Evolutionary conservation across 1,140 invertebrate species (phyloP), one percentile per base, ranked within the genome.

Genomic region (Aethina tumida): DNA sequence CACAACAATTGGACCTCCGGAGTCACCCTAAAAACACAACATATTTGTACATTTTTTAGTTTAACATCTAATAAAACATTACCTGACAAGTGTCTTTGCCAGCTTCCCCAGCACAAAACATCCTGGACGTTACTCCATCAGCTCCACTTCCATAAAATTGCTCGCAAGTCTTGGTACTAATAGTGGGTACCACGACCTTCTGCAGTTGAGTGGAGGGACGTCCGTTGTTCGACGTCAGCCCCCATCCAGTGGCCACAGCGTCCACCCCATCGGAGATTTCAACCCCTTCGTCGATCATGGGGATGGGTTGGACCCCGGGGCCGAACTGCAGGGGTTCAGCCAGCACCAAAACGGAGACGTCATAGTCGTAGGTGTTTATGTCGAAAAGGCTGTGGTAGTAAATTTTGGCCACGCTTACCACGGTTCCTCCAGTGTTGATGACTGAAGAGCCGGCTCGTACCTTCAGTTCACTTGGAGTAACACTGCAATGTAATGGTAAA

Each of bases 381-480:
- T 41, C 27, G 20, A 36, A 41, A 4, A 35, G 6, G 17, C 12
- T 10, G 25, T 41, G 33, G 9, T 35, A 17, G n/a, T 19, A 41
- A 22, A 15, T 15, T 21, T 29, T 9, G 4, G 7, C 25, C 1
- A 41, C 25, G 14, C 25, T 12, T 1, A 15, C 12, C 4, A 41
- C 18, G 15, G 22, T 15, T 2, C 40, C 40, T 3, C 33, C 32
- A 5, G 7, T 12, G 16, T 41, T 19, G 10, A 29, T 14, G 10
- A 19, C 4, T 10, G 40, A 21, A 3, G 40, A 41, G 6, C 40
- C 40, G n/a, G 27, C 40, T 5, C 40, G 24, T 8, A 41, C 30
- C 3, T 20, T 10, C 9, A 41, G 17, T 9, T 35, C 24, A 24
- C 26, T 14, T 12, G 26, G 26, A 35, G 16, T 3, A 21, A 30